Conservation (phyloP, 2,113 vertebrate species). For the Ptilorrhoa leucosticta region DNA sequence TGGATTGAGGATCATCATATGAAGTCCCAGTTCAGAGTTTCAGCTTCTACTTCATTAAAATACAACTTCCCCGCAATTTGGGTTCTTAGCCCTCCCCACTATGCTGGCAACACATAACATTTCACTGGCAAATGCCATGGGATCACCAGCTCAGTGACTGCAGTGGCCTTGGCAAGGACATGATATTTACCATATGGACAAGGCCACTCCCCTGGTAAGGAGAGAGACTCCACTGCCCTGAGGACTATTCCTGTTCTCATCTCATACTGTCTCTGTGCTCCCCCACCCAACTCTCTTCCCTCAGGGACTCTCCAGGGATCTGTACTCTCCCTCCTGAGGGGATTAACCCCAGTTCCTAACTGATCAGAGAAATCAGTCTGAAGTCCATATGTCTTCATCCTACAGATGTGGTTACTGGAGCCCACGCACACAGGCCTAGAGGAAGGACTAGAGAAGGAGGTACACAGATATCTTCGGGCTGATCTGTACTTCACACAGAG, state of each 20-base stretch:
- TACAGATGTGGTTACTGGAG: background rate
- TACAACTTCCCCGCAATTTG: background rate
- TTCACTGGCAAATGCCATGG: background rate
- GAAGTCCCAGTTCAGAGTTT: background rate
- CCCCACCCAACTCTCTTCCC: background rate
- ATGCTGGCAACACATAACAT: too few species aligned
- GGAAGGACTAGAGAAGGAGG: background rate
- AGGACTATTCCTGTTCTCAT: background rate
- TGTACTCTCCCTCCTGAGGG: background rate
- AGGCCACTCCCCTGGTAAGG: background rate
- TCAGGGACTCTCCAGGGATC: background rate
- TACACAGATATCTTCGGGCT: background rate
- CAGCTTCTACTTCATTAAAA: background rate
- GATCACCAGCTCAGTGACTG: background rate
- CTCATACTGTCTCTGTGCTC: background rate
- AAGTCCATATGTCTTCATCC: background rate
- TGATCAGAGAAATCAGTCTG: background rate
- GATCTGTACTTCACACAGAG: background rate
- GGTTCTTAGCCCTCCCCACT: background rate
- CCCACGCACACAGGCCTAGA: background rate
- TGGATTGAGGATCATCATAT: background rate
- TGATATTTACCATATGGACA: rapidly evolving
- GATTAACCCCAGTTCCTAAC: background rate
- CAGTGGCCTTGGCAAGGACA: rapidly evolving
- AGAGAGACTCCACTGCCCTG: background rate